Base-by-base conservation (phyloP, 1,140 invertebrate species). In the Monochamus saltuarius region DNA sequence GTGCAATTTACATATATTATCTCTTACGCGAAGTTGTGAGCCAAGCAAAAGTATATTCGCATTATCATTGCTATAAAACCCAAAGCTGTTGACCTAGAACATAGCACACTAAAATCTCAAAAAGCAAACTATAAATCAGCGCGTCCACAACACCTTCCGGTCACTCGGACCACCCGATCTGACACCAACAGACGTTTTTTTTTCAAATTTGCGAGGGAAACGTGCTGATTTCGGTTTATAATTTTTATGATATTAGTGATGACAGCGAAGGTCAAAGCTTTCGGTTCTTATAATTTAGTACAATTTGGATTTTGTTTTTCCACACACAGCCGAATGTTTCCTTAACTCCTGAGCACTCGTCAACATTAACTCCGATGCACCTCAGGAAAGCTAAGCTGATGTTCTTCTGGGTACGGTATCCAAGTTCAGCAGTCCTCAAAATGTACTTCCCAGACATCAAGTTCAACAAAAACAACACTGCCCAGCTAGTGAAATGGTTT, bases 381-480 rank as follows among this genome's bases (percentile, higher is more conserved):
- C 89, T 99, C 75, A 87, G 97, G 73, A 99, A 99, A 81, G 98
- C 98, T 47, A 99, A 99, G 84, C 85, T 99, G 81, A 99, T 99
- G 98, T 99, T 99, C 89, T 99, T 99, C 89, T 99, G 95, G 90
- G 95, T 97, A 65, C 87, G 97, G 70, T 99, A 99, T 82, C 97
- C 97, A 39, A 97, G 92, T 78, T 99, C 97, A 43, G 89, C 94
- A 70, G 91, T 99, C 64, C 89, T 99, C 74, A 99, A 99, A 85
- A 97, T 96, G 87, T 99, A 97, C 86, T 99, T 99, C 85, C 97
- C 97, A 10, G 98, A 99, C 84, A 98, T 99, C 81, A 97, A 96
- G 79, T 99, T 99, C 86, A 99, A 99, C 86, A 99, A 99, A 83
- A 98, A 99, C 85, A 99, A 99, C 84, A 99, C 97, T 62, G 97